Evolutionary conservation across 2,797 vertebrate genomes (phyloP).

Genomic region (Centropyge bicolor): DNA sequence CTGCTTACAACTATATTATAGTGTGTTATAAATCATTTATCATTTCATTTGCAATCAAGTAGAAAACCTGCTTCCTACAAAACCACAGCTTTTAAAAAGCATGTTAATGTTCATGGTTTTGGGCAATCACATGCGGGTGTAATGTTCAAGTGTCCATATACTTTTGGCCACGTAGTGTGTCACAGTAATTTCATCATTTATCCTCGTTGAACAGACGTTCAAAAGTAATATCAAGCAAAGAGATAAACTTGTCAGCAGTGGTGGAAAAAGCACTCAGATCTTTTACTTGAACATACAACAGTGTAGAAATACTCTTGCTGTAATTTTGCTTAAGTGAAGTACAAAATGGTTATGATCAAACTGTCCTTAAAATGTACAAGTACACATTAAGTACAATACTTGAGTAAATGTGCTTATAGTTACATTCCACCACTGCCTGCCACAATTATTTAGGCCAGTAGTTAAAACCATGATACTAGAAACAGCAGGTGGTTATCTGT

Average conservation of each 20-base stretch:
- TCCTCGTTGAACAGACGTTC: neutral
- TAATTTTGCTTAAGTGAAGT: neutral
- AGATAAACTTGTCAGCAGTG: neutral
- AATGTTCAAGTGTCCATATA: neutral
- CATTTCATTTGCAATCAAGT: no score
- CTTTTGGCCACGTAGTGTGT: neutral
- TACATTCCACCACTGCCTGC: neutral
- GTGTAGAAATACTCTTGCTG: neutral
- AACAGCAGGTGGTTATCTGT: neutral
- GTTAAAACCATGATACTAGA: neutral
- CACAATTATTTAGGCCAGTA: neutral
- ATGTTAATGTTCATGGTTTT: no score
- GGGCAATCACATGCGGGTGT: neutral
- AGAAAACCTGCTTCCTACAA: no score
- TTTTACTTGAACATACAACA: no score
- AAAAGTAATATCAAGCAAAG: neutral
- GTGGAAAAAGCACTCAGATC: neutral
- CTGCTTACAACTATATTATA: neutral
- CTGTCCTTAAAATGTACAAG: neutral
- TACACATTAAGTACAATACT: neutral
- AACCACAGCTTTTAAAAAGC: no score
- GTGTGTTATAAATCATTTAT: no score
- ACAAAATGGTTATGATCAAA: neutral
- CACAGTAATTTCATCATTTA: neutral
- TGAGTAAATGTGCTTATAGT: neutral